These are phyloP conservation scores for Aptenodytes patagonicus DNA, from an alignment of 2,113 vertebrate species.

Conservation along the genomic window DNA sequence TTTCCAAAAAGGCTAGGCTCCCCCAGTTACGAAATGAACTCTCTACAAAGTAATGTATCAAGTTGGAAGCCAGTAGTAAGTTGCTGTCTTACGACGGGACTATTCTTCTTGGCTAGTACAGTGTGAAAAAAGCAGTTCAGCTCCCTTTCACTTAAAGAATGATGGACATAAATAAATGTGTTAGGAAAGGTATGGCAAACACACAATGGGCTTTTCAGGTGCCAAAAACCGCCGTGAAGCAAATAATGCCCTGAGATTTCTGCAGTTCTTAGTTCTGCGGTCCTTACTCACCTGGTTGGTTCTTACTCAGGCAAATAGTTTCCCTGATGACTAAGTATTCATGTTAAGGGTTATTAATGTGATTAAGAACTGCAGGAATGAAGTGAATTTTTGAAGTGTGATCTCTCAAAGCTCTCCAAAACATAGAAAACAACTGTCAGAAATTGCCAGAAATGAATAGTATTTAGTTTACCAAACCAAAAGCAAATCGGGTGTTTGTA, in stretches of 20 bases:
- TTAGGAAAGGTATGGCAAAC: background rate
- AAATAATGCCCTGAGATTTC: background rate
- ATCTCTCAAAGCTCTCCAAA: background rate
- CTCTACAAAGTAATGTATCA: background rate
- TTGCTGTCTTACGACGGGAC: background rate
- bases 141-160: slow-evolving; percentile 19
- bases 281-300: background rate
- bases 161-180: background rate
- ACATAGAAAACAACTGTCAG: background rate
- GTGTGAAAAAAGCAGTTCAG: slow-evolving; percentile 28
- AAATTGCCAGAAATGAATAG: background rate
- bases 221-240: background rate
- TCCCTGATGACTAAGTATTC: background rate
- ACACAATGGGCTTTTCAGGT: background rate
- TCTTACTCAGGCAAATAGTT: background rate
- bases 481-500: background rate
- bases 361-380: background rate
- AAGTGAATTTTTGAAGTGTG: background rate
- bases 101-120: slow-evolving; percentile 20
- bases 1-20: background rate
- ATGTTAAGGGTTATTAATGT: background rate
- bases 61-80: background rate
- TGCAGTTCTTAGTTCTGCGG: background rate
- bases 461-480: background rate
- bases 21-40: background rate